Percentiles rank a stretch among this genome's conserved stretches.
phyloP scores from a whole-genome alignment of 2,113 vertebrate genomes.

The Hippoglossus stenolepis region DNA sequence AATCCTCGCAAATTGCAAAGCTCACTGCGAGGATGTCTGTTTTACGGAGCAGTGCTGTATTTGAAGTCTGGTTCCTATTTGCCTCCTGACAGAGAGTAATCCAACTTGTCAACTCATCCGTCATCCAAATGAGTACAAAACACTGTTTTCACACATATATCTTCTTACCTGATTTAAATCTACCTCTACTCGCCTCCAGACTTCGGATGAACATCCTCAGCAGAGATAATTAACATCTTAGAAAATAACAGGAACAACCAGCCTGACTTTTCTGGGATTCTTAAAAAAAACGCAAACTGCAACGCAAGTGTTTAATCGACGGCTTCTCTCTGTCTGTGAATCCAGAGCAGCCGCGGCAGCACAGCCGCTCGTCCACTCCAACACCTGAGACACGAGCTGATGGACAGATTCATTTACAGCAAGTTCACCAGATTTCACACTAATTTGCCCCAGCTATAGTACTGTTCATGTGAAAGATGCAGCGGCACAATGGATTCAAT shows the following conservation, averaged over 20 bases:
- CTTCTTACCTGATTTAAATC: slow-evolving; percentile 33
- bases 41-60: slow-evolving; percentile 31
- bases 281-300: slow-evolving; percentile 46
- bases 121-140: slow-evolving; percentile 67
- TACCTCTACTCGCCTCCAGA: not conserved
- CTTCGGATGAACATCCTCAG: slow-evolving; percentile 3
- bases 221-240: slow-evolving; percentile 1
- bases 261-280: slow-evolving; percentile 6
- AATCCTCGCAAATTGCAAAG: slow-evolving; percentile 51
- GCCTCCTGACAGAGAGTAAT: slow-evolving; percentile 59
- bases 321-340: slow-evolving; percentile 44
- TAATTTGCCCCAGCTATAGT: slow-evolving; percentile 74
- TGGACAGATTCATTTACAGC: slow-evolving; percentile 80
- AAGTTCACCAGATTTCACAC: slow-evolving; percentile 58
- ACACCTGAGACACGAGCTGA: slow-evolving; percentile 67
- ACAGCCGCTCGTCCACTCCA: slow-evolving; percentile 26
- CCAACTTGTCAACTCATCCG: slow-evolving; percentile 57
- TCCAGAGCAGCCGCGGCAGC: slow-evolving; percentile 36
- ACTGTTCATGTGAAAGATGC: slow-evolving; percentile 72
- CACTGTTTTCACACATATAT: slow-evolving; percentile 58
- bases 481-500: slow-evolving; percentile 55
- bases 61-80: slow-evolving; percentile 49
- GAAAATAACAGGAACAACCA: slow-evolving; percentile 7
- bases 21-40: slow-evolving; percentile 24
- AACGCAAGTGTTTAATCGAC: slow-evolving; percentile 43